These are phyloP conservation scores for Scalopus aquaticus DNA, from an alignment of 2,113 vertebrate genomes.

Conservation along the genomic window DNA sequence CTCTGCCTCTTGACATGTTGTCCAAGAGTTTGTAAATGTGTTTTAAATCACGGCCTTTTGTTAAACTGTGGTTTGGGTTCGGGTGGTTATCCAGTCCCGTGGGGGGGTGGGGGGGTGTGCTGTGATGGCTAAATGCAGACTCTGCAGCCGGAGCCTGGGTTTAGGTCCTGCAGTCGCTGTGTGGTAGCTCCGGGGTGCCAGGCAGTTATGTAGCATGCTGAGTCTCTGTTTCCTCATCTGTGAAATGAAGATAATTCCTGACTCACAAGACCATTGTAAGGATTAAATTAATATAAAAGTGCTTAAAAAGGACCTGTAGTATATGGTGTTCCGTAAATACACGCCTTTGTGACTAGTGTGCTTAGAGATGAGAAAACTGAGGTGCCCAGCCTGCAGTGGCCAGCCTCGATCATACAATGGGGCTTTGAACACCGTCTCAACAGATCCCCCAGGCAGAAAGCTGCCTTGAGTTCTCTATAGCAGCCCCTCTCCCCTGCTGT, in stretches of 20 bases:
- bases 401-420: not conserved
- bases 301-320: not conserved
- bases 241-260: not conserved
- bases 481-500: not conserved
- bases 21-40: not conserved
- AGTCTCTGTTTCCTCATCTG: not conserved
- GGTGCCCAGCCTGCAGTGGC: not conserved
- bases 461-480: not conserved
- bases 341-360: not conserved
- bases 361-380: not conserved
- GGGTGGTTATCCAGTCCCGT: not conserved
- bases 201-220: not conserved
- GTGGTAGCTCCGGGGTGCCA: not conserved
- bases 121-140: not conserved
- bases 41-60: not conserved
- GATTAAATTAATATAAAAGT: not conserved
- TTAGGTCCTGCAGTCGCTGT: not conserved
- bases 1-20: not conserved
- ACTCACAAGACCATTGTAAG: not conserved
- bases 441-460: constrained; percentile 21
- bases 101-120: not conserved
- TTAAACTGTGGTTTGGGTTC: not conserved
- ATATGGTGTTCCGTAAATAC: not conserved
- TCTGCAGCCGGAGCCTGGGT: not conserved
- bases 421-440: not conserved